Conservation (phyloP, 1,140 invertebrate species). For the Hyles vespertilio region DNA sequence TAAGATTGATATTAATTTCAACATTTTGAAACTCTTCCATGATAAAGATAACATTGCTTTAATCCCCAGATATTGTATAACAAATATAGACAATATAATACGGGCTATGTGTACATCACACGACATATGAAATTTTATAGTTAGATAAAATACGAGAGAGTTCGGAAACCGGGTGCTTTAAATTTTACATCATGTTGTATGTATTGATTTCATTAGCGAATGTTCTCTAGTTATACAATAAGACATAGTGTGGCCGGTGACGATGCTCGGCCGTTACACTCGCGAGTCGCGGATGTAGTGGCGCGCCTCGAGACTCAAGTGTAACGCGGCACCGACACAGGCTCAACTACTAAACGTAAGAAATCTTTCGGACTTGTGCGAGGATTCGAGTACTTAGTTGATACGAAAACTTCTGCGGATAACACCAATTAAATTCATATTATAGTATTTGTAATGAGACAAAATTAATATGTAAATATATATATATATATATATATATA, state of each 20-base stretch:
- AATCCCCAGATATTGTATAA: constrained; percentile 39
- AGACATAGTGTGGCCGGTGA: constrained; percentile 2
- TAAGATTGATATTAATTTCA: constrained; percentile 56
- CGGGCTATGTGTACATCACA: constrained; percentile 60
- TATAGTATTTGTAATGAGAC: constrained; percentile 47
- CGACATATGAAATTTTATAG: constrained; percentile 63
- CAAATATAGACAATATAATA: constrained; percentile 66
- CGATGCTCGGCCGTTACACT: background rate
- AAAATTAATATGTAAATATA: constrained; percentile 14
- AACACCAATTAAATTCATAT: constrained; percentile 64
- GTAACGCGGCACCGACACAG: too few relatives aligned
- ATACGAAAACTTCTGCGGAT: constrained; percentile 36
- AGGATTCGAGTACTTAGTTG: constrained; percentile 13
- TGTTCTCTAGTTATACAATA: constrained; percentile 56
- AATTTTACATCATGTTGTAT: constrained; percentile 72
- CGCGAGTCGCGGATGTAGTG: too few relatives aligned
- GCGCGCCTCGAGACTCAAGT: background rate
- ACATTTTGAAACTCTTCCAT: constrained; percentile 69
- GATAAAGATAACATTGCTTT: constrained; percentile 55
- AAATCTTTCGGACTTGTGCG: constrained; percentile 1
- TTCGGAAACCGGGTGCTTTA: constrained; percentile 74
- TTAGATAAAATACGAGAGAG: constrained; percentile 69
- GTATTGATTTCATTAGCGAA: constrained; percentile 66
- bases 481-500: constrained; percentile 9
- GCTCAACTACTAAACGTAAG: background rate